These are phyloP conservation scores for Leptothorax acervorum DNA, from an alignment of 2,888 invertebrate genomes.

Conservation along the genomic window DNA sequence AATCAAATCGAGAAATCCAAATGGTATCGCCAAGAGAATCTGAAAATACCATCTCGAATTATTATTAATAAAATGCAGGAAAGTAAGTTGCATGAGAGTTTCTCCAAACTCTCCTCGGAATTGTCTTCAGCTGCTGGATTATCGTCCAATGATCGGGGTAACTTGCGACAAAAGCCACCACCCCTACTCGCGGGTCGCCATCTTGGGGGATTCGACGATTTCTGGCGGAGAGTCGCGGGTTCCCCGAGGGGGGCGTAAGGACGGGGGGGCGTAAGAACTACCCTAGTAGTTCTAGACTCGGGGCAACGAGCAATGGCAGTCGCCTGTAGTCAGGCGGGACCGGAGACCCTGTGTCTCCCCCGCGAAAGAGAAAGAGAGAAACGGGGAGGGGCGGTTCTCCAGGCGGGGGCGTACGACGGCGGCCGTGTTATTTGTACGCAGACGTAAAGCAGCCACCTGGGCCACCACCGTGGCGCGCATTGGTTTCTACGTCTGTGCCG, in stretches of 20 bases:
- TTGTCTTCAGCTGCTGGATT: neutral
- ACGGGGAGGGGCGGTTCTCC: slow-evolving; percentile 71
- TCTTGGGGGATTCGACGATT: slow-evolving; percentile 50
- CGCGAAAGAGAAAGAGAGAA: slow-evolving; percentile 61
- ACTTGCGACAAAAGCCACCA: slow-evolving; percentile 24
- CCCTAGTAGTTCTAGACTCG: slow-evolving; percentile 54
- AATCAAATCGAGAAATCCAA: neutral
- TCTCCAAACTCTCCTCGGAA: neutral
- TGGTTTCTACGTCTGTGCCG: slow-evolving; percentile 84
- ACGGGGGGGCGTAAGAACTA: slow-evolving; percentile 54
- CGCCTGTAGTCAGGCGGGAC: slow-evolving; percentile 72
- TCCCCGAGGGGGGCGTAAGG: slow-evolving; percentile 46
- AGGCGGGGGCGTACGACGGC: slow-evolving; percentile 63
- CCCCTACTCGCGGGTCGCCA: slow-evolving; percentile 32
- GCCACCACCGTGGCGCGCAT: slow-evolving; percentile 75
- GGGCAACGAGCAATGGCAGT: slow-evolving; percentile 71
- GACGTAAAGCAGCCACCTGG: slow-evolving; percentile 78
- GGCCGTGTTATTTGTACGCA: slow-evolving; percentile 80
- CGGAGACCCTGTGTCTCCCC: slow-evolving; percentile 57
- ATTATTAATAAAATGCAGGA: neutral
- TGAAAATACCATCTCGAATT: neutral
- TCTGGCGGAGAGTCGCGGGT: slow-evolving; percentile 35
- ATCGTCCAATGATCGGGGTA: neutral
- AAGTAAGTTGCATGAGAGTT: neutral
- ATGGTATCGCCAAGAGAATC: neutral